Percentiles rank a stretch among this genome's conserved stretches.
These are phyloP conservation scores for Nomada lathburiana DNA, from an alignment of 2,888 invertebrate species.

Conservation along the genomic window DNA sequence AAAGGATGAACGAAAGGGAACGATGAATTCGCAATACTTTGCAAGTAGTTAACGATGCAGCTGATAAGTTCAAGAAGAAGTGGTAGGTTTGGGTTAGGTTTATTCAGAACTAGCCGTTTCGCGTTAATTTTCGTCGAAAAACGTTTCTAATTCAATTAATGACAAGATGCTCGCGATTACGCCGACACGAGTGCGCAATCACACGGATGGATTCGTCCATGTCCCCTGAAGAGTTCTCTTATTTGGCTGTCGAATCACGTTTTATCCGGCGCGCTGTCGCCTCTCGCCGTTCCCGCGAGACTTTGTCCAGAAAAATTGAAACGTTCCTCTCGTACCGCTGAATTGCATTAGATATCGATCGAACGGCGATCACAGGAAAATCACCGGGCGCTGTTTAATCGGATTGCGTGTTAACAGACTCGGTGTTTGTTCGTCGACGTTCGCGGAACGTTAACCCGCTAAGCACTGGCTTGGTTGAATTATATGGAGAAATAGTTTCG, in stretches of 20 bases:
- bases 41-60: slow-evolving; percentile 29
- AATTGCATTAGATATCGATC: background rate
- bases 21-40: slow-evolving; percentile 23
- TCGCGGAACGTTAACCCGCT: slow-evolving; percentile 10
- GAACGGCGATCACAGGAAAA: background rate
- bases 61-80: slow-evolving; percentile 3
- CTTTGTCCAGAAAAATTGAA: slow-evolving; percentile 21
- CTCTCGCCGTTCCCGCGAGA: slow-evolving; percentile 19
- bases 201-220: slow-evolving; percentile 1
- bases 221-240: slow-evolving; percentile 37
- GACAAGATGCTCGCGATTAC: slow-evolving; percentile 23
- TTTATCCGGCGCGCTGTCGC: slow-evolving; percentile 58
- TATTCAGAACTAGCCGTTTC: background rate
- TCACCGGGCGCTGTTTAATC: slow-evolving; percentile 7
- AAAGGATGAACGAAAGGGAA: background rate
- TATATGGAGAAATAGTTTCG: slow-evolving; percentile 33
- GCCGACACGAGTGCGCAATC: slow-evolving; percentile 3
- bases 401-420: slow-evolving; percentile 5
- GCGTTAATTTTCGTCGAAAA: slow-evolving; percentile 2
- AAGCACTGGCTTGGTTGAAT: slow-evolving; percentile 29
- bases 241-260: slow-evolving; percentile 69
- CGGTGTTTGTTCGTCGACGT: slow-evolving; percentile 6
- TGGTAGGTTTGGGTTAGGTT: slow-evolving; percentile 33
- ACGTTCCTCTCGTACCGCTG: background rate
- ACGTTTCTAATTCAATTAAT: slow-evolving; percentile 57